A percentile compares a stretch with the other conserved stretches of the same genome.
phyloP scores from a whole-genome alignment of 2,888 invertebrate genomes.

The Xestia xanthographa region DNA sequence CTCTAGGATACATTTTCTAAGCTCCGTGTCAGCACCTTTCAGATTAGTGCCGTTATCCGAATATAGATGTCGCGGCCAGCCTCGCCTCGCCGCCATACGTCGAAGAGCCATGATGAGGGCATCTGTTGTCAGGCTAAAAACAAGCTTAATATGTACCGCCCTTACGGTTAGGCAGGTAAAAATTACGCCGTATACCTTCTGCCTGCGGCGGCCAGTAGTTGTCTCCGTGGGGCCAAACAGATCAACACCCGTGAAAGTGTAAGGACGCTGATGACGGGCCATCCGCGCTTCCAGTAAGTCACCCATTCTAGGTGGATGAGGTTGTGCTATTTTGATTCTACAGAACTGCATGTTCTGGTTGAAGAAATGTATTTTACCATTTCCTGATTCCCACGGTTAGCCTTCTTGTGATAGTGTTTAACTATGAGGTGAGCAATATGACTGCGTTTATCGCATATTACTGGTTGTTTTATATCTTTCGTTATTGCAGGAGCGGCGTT shows the following conservation, averaged over 20 bases:
- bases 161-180: background rate
- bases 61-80: background rate
- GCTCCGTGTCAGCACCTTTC: too few relatives aligned
- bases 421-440: too few relatives aligned
- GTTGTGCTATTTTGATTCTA: background rate
- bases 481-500: too few relatives aligned
- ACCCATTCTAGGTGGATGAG: background rate
- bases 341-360: too few relatives aligned
- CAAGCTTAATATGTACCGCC: background rate
- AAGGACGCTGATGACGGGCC: background rate
- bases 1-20: too few relatives aligned
- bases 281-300: background rate
- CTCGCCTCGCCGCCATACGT: background rate
- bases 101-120: background rate
- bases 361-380: too few relatives aligned
- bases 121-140: background rate
- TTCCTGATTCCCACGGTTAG: too few relatives aligned
- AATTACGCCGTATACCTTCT: background rate
- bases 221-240: slow-evolving; percentile 1
- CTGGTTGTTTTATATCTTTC: too few relatives aligned
- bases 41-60: background rate
- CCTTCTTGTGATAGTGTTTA: too few relatives aligned
- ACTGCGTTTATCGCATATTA: too few relatives aligned
- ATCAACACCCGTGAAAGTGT: background rate
- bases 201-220: background rate